Evolutionary conservation across 2,888 invertebrate species (phyloP).

Genomic region (Nemapogon koenigi): DNA sequence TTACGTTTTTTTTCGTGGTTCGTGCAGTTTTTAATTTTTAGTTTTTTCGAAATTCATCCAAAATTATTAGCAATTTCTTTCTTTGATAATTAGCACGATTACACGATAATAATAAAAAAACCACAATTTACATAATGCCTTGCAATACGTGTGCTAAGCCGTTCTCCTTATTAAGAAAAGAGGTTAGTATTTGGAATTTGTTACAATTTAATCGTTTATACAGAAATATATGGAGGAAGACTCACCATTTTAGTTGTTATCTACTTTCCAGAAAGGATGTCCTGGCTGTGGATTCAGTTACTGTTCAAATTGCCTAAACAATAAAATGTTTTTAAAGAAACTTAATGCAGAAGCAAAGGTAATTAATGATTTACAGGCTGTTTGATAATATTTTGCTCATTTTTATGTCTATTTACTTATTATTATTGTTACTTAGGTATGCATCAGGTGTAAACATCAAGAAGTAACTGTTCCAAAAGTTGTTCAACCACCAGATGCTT

Average conservation of each 20-base stretch:
- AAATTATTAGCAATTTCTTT: too few relatives aligned
- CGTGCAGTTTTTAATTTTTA: too few relatives aligned
- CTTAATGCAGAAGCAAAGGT: slow-evolving; percentile 71
- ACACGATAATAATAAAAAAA: too few relatives aligned
- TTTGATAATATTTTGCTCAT: too few relatives aligned
- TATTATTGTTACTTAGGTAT: slow-evolving; percentile 15
- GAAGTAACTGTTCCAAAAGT: slow-evolving; percentile 16
- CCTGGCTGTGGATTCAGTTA: slow-evolving; percentile 84
- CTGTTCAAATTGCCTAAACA: slow-evolving; percentile 81
- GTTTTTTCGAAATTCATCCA: too few relatives aligned
- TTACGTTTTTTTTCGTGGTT: too few relatives aligned
- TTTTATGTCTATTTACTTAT: slow-evolving; percentile 20
- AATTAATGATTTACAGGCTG: too few relatives aligned
- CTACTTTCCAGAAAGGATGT: slow-evolving; percentile 75
- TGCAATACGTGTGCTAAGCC: slow-evolving; percentile 75
- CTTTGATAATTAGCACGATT: too few relatives aligned
- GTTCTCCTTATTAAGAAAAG: slow-evolving; percentile 75
- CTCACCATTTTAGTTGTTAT: slow-evolving; percentile 2
- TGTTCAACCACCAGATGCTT: slow-evolving; percentile 58
- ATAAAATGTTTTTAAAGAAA: slow-evolving; percentile 71
- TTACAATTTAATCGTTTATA: slow-evolving; percentile 9
- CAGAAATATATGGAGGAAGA: slow-evolving; percentile 10
- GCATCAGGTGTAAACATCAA: slow-evolving; percentile 14
- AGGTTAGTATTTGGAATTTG: slow-evolving; percentile 51
- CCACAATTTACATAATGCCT: slow-evolving; percentile 56